phyloP scores from a whole-genome alignment of 2,797 vertebrate genomes.

The Synanceia verrucosa region DNA sequence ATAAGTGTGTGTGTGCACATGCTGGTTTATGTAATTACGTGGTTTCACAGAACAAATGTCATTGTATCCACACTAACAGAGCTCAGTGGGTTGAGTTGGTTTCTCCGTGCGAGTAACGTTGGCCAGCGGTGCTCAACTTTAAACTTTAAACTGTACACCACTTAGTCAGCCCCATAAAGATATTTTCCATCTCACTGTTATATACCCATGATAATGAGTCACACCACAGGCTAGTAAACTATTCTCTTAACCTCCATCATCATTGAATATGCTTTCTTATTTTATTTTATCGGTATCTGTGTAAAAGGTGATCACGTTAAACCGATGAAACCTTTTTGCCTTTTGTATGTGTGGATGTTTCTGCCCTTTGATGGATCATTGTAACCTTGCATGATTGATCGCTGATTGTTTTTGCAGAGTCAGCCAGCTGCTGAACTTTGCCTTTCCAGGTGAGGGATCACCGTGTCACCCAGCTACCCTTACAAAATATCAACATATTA shows the following conservation, averaged over 20 bases:
- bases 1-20: not conserved
- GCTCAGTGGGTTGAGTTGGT: constrained; percentile 31
- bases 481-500: not conserved
- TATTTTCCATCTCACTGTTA: constrained; percentile 59
- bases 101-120: constrained; percentile 57
- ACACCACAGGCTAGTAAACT: constrained; percentile 41
- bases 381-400: not conserved
- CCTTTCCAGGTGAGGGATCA: not conserved
- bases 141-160: constrained; percentile 52
- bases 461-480: not conserved
- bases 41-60: constrained; percentile 19
- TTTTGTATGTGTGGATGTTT: not conserved
- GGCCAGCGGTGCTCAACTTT: constrained; percentile 41
- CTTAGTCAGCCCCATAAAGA: constrained; percentile 61
- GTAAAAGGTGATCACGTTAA: not conserved
- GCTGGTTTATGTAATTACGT: constrained; percentile 28
- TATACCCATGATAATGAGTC: constrained; percentile 45
- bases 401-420: not conserved
- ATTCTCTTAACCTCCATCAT: constrained; percentile 21
- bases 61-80: constrained; percentile 19
- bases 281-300: constrained; percentile 34
- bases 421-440: not conserved
- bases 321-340: not conserved
- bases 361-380: not conserved
- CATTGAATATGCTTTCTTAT: constrained; percentile 37